These are phyloP conservation scores for Prochilodus magdalenae DNA, from an alignment of 2,113 vertebrate species.

Conservation along the genomic window DNA sequence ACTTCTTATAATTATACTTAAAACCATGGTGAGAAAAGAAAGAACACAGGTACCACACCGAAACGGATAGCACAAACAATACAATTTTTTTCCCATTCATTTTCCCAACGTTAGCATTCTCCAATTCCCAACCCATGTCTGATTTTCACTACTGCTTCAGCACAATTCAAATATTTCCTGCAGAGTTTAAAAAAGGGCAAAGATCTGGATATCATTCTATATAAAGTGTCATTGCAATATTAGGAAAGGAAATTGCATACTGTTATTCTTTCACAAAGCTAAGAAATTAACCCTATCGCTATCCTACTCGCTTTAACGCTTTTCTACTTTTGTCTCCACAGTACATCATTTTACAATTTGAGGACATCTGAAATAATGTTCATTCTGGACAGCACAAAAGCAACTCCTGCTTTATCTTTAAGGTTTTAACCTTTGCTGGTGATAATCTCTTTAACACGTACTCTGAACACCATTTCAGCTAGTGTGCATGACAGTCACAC, in stretches of 20 bases:
- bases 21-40: not conserved
- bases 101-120: not conserved
- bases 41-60: not conserved
- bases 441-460: not conserved
- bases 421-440: not conserved
- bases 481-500: slow-evolving; percentile 36
- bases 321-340: slow-evolving; percentile 17
- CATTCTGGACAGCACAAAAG: not conserved
- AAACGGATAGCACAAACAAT: not conserved
- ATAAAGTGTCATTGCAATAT: slow-evolving; percentile 80
- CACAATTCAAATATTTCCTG: slow-evolving; percentile 58
- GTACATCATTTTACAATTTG: slow-evolving; percentile 27
- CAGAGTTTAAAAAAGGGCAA: slow-evolving; percentile 60
- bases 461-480: slow-evolving; percentile 9
- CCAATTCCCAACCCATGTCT: not conserved
- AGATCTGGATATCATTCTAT: slow-evolving; percentile 55
- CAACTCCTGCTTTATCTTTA: not conserved
- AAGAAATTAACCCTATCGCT: slow-evolving; percentile 15
- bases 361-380: slow-evolving; percentile 17
- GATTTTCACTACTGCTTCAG: slow-evolving; percentile 19
- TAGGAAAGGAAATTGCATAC: slow-evolving; percentile 74
- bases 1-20: not conserved
- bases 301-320: slow-evolving; percentile 28
- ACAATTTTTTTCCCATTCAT: not conserved
- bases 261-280: slow-evolving; percentile 42